A percentile compares a stretch with the other conserved stretches of the same genome.
These are phyloP conservation scores for Dufourea novaeangliae DNA, from an alignment of 1,140 invertebrate genomes.

Conservation along the genomic window DNA sequence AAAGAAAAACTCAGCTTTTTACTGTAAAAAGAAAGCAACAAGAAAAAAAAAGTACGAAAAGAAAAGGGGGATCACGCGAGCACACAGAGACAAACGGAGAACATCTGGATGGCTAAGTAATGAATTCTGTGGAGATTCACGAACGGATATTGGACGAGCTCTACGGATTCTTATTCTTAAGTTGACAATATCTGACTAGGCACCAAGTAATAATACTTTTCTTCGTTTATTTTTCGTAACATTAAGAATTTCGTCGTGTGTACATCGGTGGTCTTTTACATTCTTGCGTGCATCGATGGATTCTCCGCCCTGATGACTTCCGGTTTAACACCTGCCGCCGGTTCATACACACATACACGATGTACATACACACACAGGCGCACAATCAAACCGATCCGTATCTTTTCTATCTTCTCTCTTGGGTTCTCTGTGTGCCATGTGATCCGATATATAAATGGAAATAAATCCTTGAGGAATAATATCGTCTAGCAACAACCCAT, in stretches of 20 bases:
- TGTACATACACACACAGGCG: slow-evolving; percentile 47
- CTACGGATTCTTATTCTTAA: too few relatives aligned
- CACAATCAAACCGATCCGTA: slow-evolving; percentile 43
- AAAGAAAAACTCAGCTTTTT: slow-evolving; percentile 28
- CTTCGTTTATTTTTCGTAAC: background rate
- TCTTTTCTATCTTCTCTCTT: slow-evolving; percentile 18
- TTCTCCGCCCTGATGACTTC: slow-evolving; percentile 16
- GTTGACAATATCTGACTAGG: too few relatives aligned
- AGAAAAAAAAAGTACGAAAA: background rate
- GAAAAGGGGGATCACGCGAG: slow-evolving; percentile 22
- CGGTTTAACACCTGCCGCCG: slow-evolving; percentile 1
- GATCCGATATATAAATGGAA: slow-evolving; percentile 41
- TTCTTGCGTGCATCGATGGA: too few relatives aligned
- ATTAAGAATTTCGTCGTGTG: slow-evolving; percentile 16
- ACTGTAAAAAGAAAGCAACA: background rate
- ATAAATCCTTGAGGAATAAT: slow-evolving; percentile 56
- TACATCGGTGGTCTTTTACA: slow-evolving; percentile 11
- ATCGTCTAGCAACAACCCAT: background rate
- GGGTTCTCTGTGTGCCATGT: slow-evolving; percentile 56
- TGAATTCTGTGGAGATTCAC: background rate
- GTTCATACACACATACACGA: too few relatives aligned
- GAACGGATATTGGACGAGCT: too few relatives aligned
- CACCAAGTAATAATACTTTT: background rate
- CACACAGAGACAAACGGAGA: slow-evolving; percentile 29
- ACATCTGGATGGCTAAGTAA: background rate